Base-by-base conservation (phyloP, 2,113 vertebrate genomes). In the Platichthys stellatus region DNA sequence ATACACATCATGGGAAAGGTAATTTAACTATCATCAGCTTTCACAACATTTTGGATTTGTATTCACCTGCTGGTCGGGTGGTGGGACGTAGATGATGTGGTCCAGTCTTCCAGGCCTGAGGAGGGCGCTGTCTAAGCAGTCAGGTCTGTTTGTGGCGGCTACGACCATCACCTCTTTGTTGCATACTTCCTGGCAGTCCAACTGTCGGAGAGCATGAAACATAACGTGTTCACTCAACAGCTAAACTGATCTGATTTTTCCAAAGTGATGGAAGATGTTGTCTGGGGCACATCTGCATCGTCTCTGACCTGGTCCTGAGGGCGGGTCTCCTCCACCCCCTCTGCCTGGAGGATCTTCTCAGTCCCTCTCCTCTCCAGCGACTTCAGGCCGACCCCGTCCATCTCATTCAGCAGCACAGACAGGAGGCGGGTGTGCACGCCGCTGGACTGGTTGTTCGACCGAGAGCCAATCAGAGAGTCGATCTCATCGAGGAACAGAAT, bases 401-500 rank as follows among this genome's bases (percentile, higher is more conserved):
- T 84, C 87, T 99, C 98, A 38, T 97, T 98, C 61, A 99, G 95
- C 6, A 99, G 96, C 80, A 97, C 95, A 31, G 98, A 98, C 69
- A 99, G 95, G 68, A 98, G 92, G 23, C 95, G 87, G 1, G 97
- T 95, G 38, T 97, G 96, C 10, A 96, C 95, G 38, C 95, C 91
- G 73, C 73, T 94, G 15, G 91, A 85, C 1, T 76, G 88, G 74
- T 76, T 17, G 54, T 57, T 81, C 2, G 94, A 94, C 20, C 97
- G 96, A 2, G 94, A 96, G 26, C 97, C 97, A 78, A 99, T 62
- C 85, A 99, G 89, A 7, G 97, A 95, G 90, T 99, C 98, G 20
- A 99, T 96, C 92, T 99, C 98, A 87, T 99, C 98, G 1, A 99
- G 92, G 93, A 99, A 99, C 76, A 99, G 93, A 82, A 99, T 91